Evolutionary conservation across 2,113 vertebrate genomes (phyloP), one percentile per base, ranked within the genome.

Genomic region (Mus spicilegus): DNA sequence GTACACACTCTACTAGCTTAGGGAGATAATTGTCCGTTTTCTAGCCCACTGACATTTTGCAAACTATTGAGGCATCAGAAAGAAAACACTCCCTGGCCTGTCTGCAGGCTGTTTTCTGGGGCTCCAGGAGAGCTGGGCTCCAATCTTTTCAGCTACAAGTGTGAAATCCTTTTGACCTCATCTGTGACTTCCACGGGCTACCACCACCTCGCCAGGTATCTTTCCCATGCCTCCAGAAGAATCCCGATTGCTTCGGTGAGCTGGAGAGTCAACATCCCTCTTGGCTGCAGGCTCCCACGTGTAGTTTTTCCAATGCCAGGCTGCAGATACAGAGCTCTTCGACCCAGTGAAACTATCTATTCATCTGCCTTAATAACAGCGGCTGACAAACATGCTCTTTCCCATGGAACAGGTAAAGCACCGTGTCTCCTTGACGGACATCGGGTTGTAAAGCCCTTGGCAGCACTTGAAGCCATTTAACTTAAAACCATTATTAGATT

Each of bases 391-490:
- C n/a, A 7, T 94, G 87, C 76, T 72, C 65, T 94, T 87, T 39
- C 77, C 77, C 82, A 17, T 39, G 65, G 89, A 61, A 12, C 89
- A 95, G 61, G 95, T 93, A 92, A 95, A 96, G 49, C 46, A 19
- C 67, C 28, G 82, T 87, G 39, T 89, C 86, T 85, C 58, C 1
- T 56, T 73, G 75, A 96, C 92, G 80, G 94, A 88, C 87, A 94
- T 61, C 61, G 58, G 77, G 96, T 51, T 72, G 89, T 92, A 78
- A 95, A 95, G 91, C 94, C 96, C 87, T 81, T 94, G 97, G 95
- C 1, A 94, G 84, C 42, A 97, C 97, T 97, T 92, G 81, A 96
- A 98, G 97, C 86, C 96, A 97, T 97, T 98, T 98, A 98, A 98
- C 96, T 95, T 89, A 93, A 97, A 95, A 92, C 93, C 73, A 97